phyloP scores from a whole-genome alignment of 2,888 invertebrate species.

The Camptogramma bilineatum region DNA sequence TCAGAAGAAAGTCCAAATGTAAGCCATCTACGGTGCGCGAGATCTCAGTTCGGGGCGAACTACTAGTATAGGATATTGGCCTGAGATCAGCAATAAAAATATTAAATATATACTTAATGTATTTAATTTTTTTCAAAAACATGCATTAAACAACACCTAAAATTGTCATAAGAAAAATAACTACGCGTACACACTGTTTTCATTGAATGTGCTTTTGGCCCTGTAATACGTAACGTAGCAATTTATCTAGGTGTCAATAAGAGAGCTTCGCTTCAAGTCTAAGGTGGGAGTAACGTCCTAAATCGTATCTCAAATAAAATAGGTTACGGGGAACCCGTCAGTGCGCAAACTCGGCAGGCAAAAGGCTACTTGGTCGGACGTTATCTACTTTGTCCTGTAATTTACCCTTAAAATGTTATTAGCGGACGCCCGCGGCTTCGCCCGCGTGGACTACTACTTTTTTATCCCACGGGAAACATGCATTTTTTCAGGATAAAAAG shows the following conservation, averaged over 20 bases:
- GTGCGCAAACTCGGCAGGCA: slow-evolving; percentile 64
- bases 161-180: neutral
- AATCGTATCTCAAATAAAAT: slow-evolving; percentile 59
- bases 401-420: slow-evolving; percentile 42
- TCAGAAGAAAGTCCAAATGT: too few species aligned
- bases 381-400: slow-evolving; percentile 44
- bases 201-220: neutral
- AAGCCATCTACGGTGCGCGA: too few species aligned
- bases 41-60: too few species aligned
- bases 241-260: slow-evolving; percentile 47
- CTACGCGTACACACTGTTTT: slow-evolving; percentile 2
- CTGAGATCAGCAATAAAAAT: too few species aligned
- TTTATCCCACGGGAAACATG: too few species aligned
- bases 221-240: slow-evolving; percentile 16
- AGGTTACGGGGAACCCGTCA: slow-evolving; percentile 57
- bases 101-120: too few species aligned
- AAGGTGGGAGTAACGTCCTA: slow-evolving; percentile 45
- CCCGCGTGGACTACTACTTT: too few species aligned
- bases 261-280: slow-evolving; percentile 43
- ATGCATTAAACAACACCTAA: neutral
- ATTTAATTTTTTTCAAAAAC: too few species aligned
- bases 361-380: slow-evolving; percentile 54
- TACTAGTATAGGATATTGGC: too few species aligned
- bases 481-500: too few species aligned
- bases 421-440: too few species aligned